Percentiles rank a stretch among this genome's conserved stretches.
Conservation (phyloP, 2,797 vertebrate genomes). For the Cyprinella venusta region DNA sequence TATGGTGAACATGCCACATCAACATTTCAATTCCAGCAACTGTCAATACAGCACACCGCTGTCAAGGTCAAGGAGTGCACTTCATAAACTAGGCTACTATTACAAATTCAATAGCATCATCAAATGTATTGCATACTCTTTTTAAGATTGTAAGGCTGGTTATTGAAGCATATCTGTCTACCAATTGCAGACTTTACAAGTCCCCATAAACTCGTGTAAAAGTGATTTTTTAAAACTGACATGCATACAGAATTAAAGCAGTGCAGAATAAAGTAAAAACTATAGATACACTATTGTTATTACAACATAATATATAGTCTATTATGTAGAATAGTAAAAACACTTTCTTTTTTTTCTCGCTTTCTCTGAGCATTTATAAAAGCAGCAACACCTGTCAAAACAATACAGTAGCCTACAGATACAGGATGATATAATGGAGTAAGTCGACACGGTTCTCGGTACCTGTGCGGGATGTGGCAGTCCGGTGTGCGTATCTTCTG, state of each 20-base stretch:
- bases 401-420: neutral
- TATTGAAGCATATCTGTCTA: conserved; percentile 4
- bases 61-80: conserved; percentile 48
- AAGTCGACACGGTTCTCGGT: conserved; percentile 18
- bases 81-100: conserved; percentile 50
- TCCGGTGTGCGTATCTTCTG: conserved; percentile 53
- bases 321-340: neutral
- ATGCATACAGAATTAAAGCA: neutral
- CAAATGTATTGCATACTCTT: neutral
- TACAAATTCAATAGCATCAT: conserved; percentile 17
- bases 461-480: conserved; percentile 59
- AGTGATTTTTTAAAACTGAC: conserved; percentile 11
- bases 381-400: conserved; percentile 9
- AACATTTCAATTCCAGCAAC: neutral
- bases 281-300: neutral
- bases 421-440: conserved; percentile 14
- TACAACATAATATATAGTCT: no score
- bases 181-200: neutral
- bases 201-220: conserved; percentile 31
- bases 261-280: neutral
- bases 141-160: neutral
- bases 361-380: neutral
- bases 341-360: no score
- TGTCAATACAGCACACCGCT: neutral
- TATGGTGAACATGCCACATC: neutral